These are phyloP conservation scores for Reticulitermes lucifugus DNA, from an alignment of 2,888 invertebrate genomes.

Conservation along the genomic window DNA sequence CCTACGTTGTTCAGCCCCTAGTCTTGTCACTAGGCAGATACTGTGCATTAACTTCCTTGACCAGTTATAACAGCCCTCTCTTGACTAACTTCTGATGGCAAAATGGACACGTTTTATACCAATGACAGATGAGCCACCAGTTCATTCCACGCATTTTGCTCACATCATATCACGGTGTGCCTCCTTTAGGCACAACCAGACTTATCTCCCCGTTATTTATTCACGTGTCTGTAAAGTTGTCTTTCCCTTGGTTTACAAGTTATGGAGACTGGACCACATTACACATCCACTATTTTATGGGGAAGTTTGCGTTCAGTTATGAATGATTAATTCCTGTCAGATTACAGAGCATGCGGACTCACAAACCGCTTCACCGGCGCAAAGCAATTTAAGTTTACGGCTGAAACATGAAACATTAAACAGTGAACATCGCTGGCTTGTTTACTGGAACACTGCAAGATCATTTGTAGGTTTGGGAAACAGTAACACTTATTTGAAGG, in stretches of 20 bases:
- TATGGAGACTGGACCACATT: neutral
- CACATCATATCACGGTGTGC: no score
- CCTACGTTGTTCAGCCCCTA: no score
- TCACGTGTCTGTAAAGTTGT: neutral
- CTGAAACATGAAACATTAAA: neutral
- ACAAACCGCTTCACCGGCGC: neutral
- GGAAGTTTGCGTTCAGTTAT: slow-evolving; percentile 3
- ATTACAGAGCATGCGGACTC: neutral
- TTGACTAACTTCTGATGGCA: no score
- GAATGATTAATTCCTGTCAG: slow-evolving; percentile 26
- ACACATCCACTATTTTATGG: neutral
- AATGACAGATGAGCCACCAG: no score
- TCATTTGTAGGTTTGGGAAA: neutral
- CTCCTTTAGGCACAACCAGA: no score
- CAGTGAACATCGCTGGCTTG: neutral
- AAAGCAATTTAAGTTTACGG: slow-evolving; percentile 21
- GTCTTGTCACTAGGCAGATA: no score
- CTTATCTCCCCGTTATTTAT: no score
- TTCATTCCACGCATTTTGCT: no score
- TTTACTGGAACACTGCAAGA: neutral
- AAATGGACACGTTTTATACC: no score
- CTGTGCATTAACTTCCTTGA: no score
- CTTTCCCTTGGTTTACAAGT: slow-evolving; percentile 4
- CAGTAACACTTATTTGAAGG: neutral
- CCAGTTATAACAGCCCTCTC: no score